Evolutionary conservation across 2,888 invertebrate species (phyloP), one percentile per base, ranked within the genome.

Genomic region (Apotomis betuletana): DNA sequence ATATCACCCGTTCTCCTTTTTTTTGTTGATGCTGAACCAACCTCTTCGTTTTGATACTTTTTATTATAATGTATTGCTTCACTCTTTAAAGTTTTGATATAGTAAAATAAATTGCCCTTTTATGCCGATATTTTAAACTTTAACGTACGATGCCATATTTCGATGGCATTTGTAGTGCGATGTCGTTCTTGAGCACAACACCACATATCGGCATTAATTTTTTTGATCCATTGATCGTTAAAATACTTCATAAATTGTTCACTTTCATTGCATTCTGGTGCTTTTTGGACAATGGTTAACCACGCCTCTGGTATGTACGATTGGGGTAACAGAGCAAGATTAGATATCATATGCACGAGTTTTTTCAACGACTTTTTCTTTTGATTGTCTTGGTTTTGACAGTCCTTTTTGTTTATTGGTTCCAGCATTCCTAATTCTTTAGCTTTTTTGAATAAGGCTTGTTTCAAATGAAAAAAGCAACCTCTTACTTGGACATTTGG

Each of bases 171-270:
- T 5, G 64, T 64, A 8, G 64, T 64, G 4, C 64, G 64, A 54
- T 64, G 64, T 15, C 64, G 44, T 54, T 64, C 64, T 54, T 64
- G 13, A 41, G 38, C 64, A 38, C 64, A 64, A 13, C 64, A 64
- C 64, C 64, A 55, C 64, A 64, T 64, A 54, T 64, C 64, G 54
- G 52, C 63, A 36, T 63, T 63, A 27, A 15, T 57, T 57, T 41
- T 41, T 41, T 41, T 41, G 41, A 41, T 6, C 41, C 41, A 41
- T 41, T 41, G 41, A 41, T 41, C 41, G 41, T 41, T 41, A 41
- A 41, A 41, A 41, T 41, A 41, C 27, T 57, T 57, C 0, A 12
- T 15, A 54, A 54, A n/a, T 15, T 54, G 13, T 54, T 15, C 13
- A 54, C 15, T 54, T 54, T 54, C 52, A 52, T 52, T 52, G 52